Evolutionary conservation across 2,888 invertebrate genomes (phyloP).

Genomic region (Lochmaea crataegi): DNA sequence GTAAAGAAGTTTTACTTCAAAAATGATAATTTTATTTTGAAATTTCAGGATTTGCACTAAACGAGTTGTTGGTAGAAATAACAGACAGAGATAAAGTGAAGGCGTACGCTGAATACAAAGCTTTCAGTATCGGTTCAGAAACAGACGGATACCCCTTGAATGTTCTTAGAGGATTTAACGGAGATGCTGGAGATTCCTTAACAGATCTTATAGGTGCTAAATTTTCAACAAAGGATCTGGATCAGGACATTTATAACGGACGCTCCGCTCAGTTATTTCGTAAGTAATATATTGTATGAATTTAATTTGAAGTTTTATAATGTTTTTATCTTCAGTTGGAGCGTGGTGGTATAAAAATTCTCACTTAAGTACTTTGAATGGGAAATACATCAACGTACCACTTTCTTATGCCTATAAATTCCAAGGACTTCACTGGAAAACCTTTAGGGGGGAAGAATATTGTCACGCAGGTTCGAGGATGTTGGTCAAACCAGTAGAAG

Average conservation of each 20-base stretch:
- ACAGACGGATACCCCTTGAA: constrained; percentile 26
- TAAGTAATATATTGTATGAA: constrained; percentile 4
- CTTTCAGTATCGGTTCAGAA: constrained; percentile 22
- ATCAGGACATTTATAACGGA: constrained; percentile 5
- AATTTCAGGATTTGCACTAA: constrained; percentile 2
- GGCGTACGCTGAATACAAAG: constrained; percentile 24
- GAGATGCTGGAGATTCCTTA: constrained; percentile 27
- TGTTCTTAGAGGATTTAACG: constrained; percentile 13
- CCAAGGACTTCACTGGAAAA: constrained; percentile 25
- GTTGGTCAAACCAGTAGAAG: constrained; percentile 23
- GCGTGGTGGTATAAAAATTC: constrained; percentile 33
- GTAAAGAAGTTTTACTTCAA: no score
- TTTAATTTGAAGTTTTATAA: no score
- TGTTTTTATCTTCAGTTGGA: constrained; percentile 15
- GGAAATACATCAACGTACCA: constrained; percentile 22
- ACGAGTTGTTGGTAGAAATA: constrained; percentile 26
- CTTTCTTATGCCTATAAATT: not conserved
- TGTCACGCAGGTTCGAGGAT: constrained; percentile 25
- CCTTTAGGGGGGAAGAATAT: constrained; percentile 23
- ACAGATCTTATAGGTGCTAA: constrained; percentile 3
- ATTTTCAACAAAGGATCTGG: constrained; percentile 25
- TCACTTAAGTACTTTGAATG: constrained; percentile 31
- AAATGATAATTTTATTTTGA: not conserved
- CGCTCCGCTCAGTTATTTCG: constrained; percentile 16
- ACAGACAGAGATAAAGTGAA: constrained; percentile 21